Conservation (phyloP, 2,113 vertebrate genomes). For the Symphodus melops region DNA sequence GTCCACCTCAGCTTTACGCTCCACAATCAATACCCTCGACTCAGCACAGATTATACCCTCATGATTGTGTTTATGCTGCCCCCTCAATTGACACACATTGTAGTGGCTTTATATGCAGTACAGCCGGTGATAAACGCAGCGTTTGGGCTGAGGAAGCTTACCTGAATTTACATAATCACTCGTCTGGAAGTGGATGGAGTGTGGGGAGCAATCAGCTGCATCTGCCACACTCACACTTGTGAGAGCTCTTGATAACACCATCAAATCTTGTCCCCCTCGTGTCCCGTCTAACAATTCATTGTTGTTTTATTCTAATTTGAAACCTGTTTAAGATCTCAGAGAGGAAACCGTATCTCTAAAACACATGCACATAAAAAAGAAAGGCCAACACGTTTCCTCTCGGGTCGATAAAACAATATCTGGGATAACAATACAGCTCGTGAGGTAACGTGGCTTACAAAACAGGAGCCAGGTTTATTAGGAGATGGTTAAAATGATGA, state of each 20-base stretch:
- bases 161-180: conserved; percentile 68
- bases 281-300: conserved; percentile 40
- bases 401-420: conserved; percentile 64
- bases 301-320: conserved; percentile 66
- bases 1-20: conserved; percentile 29
- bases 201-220: conserved; percentile 56
- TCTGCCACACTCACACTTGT: conserved; percentile 51
- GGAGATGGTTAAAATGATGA: conserved; percentile 65
- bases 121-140: conserved; percentile 49
- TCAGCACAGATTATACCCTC: conserved; percentile 57
- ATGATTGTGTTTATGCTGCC: conserved; percentile 55
- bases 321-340: conserved; percentile 50
- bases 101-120: conserved; percentile 51
- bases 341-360: conserved; percentile 48
- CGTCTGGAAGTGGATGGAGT: conserved; percentile 58
- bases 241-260: conserved; percentile 49
- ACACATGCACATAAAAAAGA: conserved; percentile 43
- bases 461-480: conserved; percentile 67
- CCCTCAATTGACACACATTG: conserved; percentile 60
- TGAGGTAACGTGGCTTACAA: conserved; percentile 56
- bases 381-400: conserved; percentile 30
- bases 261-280: conserved; percentile 36
- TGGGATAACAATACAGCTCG: conserved; percentile 55
- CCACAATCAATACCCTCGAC: conserved; percentile 63
- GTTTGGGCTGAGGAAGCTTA: conserved; percentile 50